phyloP scores from a whole-genome alignment of 1,140 invertebrate genomes.

The Dinothrombium tinctorium region DNA sequence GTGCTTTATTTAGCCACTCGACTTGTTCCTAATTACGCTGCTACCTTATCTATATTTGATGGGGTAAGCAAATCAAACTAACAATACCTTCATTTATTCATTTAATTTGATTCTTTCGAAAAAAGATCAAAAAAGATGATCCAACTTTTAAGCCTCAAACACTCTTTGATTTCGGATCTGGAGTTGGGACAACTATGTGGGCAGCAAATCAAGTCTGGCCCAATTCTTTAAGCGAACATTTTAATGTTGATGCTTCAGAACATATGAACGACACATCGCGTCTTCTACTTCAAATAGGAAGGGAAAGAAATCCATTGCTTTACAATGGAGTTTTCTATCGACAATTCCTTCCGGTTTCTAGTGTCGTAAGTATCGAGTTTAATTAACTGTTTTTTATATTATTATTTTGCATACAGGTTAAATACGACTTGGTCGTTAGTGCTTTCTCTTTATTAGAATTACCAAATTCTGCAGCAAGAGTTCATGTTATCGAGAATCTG shows the following conservation, averaged over 20 bases:
- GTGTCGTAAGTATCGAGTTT: conserved; percentile 24
- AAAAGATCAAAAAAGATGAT: conserved; percentile 21
- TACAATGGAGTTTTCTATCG: conserved; percentile 39
- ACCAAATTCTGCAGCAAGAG: conserved; percentile 33
- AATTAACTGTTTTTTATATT: conserved; percentile 7
- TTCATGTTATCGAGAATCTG: conserved; percentile 44
- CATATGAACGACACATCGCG: conserved; percentile 55
- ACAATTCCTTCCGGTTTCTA: conserved; percentile 49
- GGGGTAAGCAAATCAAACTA: conserved; percentile 32
- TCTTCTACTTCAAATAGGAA: conserved; percentile 33
- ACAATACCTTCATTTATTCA: not conserved
- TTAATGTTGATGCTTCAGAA: conserved; percentile 48
- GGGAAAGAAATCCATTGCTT: conserved; percentile 23
- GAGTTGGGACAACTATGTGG: conserved; percentile 57
- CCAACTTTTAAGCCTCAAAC: conserved; percentile 42
- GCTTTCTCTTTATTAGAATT: conserved; percentile 60
- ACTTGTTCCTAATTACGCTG: conserved; percentile 45
- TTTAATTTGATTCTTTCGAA: not conserved
- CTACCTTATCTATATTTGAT: conserved; percentile 38
- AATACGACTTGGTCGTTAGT: conserved; percentile 53
- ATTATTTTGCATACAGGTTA: conserved; percentile 25
- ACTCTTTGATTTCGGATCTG: conserved; percentile 73
- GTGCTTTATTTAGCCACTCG: conserved; percentile 41
- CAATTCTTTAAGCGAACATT: conserved; percentile 45
- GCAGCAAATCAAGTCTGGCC: conserved; percentile 44